A percentile compares a stretch with the other conserved stretches of the same genome.
These are phyloP conservation scores for Gila robusta DNA, from an alignment of 2,797 vertebrate genomes.

Conservation along the genomic window DNA sequence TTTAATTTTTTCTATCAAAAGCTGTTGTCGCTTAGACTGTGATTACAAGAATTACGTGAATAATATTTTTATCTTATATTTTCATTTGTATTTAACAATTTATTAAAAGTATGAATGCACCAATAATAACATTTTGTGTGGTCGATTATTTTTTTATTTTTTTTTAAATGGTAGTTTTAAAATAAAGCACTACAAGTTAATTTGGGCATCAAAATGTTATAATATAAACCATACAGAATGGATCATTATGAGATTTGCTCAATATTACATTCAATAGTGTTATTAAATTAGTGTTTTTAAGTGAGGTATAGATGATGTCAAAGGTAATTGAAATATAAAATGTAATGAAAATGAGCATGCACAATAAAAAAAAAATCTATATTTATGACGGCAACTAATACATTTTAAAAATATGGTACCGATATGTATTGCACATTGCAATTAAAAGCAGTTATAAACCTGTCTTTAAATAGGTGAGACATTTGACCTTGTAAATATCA, in stretches of 20 bases:
- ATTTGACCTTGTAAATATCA: constrained; percentile 2
- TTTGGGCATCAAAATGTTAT: background rate
- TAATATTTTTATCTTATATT: background rate
- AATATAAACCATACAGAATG: background rate
- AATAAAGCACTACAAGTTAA: background rate
- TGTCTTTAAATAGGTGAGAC: background rate
- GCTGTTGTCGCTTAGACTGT: background rate
- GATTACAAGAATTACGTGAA: background rate
- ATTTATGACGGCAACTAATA: background rate
- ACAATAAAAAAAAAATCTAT: background rate
- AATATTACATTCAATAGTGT: background rate
- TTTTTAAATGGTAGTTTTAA: background rate
- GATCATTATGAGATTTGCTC: background rate
- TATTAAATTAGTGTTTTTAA: background rate
- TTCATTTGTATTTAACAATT: background rate
- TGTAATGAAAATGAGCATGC: background rate
- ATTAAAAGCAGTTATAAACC: background rate
- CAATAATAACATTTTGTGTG: background rate
- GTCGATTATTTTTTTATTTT: no score
- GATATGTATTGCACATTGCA: background rate
- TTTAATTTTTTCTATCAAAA: background rate
- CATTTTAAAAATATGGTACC: background rate
- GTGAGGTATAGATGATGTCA: background rate
- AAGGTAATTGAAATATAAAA: background rate
- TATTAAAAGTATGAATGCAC: background rate